Conservation (phyloP, 2,888 invertebrate genomes). For the Apotomis turbidana region DNA sequence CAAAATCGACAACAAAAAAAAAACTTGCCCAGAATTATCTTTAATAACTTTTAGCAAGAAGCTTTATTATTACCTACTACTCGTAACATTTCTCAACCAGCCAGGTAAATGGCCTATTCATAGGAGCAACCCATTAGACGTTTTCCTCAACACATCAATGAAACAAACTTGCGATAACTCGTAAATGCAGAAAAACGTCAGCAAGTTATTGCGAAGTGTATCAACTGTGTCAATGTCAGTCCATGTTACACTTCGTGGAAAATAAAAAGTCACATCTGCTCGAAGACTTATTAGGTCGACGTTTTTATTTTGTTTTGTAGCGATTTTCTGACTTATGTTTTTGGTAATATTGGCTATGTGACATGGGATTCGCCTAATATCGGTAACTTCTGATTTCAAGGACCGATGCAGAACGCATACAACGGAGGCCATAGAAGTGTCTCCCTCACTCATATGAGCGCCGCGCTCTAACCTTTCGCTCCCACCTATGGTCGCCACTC, state of each 20-base stretch:
- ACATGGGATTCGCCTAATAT: background rate
- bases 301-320: background rate
- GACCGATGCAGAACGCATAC: too few species aligned
- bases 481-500: too few species aligned
- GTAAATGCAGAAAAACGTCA: constrained; percentile 11
- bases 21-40: too few species aligned
- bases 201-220: constrained; percentile 8
- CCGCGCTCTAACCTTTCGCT: too few species aligned
- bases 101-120: background rate
- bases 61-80: too few species aligned
- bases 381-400: too few species aligned
- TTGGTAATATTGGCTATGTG: background rate
- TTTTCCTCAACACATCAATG: constrained; percentile 1
- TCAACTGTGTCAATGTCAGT: constrained; percentile 26
- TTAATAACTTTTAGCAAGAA: too few species aligned
- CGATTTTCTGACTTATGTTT: background rate
- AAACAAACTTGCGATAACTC: background rate
- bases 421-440: too few species aligned
- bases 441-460: too few species aligned
- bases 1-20: too few species aligned
- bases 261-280: background rate
- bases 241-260: background rate
- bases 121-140: background rate
- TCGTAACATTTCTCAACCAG: too few species aligned
- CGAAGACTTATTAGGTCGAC: background rate